A percentile compares a stretch with the other conserved stretches of the same genome.
Evolutionary conservation across 1,140 invertebrate species (phyloP).

Genomic region (Drosophila chauvacae): DNA sequence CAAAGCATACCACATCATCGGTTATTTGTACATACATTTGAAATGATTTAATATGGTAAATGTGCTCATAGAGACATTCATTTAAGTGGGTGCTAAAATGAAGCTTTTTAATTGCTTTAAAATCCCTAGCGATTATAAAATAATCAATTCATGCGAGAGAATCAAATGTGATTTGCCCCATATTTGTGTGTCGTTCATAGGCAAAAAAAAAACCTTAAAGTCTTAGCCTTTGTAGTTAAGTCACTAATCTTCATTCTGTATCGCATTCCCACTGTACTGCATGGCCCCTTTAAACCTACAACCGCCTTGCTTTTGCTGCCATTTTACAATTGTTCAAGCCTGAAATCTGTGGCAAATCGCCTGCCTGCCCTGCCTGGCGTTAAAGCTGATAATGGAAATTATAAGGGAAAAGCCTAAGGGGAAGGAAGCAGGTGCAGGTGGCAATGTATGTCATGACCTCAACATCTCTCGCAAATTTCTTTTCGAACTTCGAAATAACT

Average conservation of each 20-base stretch:
- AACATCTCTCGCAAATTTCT: conserved; percentile 57
- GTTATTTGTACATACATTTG: background rate
- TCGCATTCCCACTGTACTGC: conserved; percentile 1
- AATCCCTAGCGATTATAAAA: background rate
- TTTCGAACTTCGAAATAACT: conserved; percentile 57
- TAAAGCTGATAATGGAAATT: conserved; percentile 12
- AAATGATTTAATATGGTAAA: background rate
- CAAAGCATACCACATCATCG: background rate
- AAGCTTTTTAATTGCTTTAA: background rate
- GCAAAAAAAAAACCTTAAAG: no score
- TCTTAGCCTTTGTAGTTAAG: background rate
- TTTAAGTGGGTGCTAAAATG: no score
- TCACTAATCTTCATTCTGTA: background rate
- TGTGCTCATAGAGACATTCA: no score
- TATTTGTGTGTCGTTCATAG: no score
- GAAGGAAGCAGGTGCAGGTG: background rate
- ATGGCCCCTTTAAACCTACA: background rate
- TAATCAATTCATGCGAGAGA: no score
- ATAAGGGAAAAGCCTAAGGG: background rate
- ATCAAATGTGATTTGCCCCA: no score
- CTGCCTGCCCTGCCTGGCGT: conserved; percentile 20
- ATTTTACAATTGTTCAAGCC: conserved; percentile 63
- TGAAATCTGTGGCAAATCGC: conserved; percentile 16
- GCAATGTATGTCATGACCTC: conserved; percentile 24
- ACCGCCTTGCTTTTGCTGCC: background rate